Conservation (phyloP, 2,113 vertebrate genomes). For the Rhineura floridana region DNA sequence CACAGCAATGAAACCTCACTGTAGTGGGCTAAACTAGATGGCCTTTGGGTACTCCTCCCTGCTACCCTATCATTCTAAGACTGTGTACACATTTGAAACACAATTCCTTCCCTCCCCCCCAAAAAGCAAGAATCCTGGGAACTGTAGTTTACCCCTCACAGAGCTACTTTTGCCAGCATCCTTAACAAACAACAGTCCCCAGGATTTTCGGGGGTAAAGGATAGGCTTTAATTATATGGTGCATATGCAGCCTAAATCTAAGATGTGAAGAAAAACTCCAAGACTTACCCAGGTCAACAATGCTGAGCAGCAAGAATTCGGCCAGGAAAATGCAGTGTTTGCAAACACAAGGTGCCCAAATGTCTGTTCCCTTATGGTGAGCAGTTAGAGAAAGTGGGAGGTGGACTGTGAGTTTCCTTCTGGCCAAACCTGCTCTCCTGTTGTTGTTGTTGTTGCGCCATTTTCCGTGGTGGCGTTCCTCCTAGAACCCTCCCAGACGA, state of each 20-base stretch:
- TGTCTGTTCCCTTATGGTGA: not conserved
- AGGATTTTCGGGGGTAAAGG: too few species aligned
- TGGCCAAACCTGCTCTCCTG: conserved; percentile 5
- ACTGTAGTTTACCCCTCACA: too few species aligned
- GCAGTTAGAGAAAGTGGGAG: not conserved
- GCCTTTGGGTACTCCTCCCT: not conserved
- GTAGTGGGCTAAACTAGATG: not conserved
- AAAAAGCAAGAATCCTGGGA: too few species aligned
- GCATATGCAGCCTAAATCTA: too few species aligned
- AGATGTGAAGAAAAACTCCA: not conserved
- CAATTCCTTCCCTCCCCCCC: too few species aligned
- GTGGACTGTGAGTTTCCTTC: not conserved
- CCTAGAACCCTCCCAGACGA: not conserved
- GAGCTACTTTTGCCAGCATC: too few species aligned
- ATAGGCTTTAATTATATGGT: too few species aligned
- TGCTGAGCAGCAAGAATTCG: too few species aligned
- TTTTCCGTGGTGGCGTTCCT: not conserved
- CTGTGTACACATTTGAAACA: too few species aligned
- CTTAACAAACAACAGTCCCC: too few species aligned
- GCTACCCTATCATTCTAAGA: not conserved
- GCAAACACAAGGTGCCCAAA: not conserved
- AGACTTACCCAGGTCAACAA: not conserved
- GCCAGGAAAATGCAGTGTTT: not conserved
- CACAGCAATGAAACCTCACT: not conserved
- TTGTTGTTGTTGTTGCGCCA: too few species aligned